Evolutionary conservation across 2,888 invertebrate genomes (phyloP).

Genomic region (Lottia gigantea): DNA sequence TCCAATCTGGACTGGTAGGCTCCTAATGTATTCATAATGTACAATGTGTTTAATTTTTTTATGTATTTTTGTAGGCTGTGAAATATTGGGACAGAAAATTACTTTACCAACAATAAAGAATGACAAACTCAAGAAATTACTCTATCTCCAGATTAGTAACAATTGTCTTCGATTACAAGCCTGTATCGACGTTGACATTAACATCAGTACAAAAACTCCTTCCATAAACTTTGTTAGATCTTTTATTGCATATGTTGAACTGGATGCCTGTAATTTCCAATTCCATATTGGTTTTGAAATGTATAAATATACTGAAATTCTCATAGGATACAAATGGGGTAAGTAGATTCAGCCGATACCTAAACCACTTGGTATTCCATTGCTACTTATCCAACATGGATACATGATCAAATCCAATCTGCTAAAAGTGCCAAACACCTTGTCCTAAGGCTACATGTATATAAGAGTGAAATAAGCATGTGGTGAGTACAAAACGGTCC

Average conservation of each 20-base stretch:
- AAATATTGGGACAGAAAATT: constrained; percentile 21
- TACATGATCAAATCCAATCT: no score
- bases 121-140: constrained; percentile 24
- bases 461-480: no score
- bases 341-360: no score
- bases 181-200: constrained; percentile 41
- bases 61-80: constrained; percentile 27
- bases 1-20: background rate
- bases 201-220: constrained; percentile 30
- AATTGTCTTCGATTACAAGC: constrained; percentile 47
- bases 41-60: constrained; percentile 8
- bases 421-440: no score
- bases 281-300: constrained; percentile 33
- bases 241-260: constrained; percentile 35
- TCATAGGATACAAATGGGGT: constrained; percentile 46
- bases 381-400: no score
- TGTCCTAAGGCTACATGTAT: no score
- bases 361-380: no score
- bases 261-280: constrained; percentile 40
- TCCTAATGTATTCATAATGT: no score
- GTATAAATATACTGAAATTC: constrained; percentile 22
- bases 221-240: constrained; percentile 29
- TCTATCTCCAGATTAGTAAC: constrained; percentile 37
- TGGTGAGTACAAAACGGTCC: no score
- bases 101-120: constrained; percentile 30